Conservation (phyloP, 2,797 vertebrate species). For the Myiotriccus ornatus region DNA sequence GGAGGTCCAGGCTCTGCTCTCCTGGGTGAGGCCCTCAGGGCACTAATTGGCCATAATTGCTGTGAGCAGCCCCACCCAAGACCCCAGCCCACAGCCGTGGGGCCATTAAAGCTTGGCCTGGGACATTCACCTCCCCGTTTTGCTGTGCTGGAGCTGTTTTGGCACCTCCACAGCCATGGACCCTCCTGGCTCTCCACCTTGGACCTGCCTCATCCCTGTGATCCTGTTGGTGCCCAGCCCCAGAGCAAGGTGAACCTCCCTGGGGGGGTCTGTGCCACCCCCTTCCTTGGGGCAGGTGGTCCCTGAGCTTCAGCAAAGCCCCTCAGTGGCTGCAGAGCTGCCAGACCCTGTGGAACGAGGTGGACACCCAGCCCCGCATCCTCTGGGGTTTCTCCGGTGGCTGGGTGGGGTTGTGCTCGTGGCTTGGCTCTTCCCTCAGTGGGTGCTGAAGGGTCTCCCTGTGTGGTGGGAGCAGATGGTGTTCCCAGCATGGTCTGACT, state of each 20-base stretch:
- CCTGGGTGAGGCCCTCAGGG: background rate
- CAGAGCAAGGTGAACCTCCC: background rate
- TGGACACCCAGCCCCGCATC: background rate
- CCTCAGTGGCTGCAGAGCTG: background rate
- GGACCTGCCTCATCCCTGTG: background rate
- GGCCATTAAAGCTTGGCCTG: background rate
- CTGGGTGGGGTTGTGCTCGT: background rate
- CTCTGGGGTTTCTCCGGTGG: background rate
- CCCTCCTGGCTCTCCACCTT: no score
- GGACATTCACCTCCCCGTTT: fast-evolving
- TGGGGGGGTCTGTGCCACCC: background rate
- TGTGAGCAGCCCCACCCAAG: background rate
- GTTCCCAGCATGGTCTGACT: background rate
- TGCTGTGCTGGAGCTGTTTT: background rate
- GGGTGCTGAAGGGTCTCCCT: background rate
- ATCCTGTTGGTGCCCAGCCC: background rate
- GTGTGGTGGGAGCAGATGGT: background rate
- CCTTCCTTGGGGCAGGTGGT: fast-evolving
- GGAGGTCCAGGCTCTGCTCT: background rate
- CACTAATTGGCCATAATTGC: background rate
- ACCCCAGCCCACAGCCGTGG: background rate
- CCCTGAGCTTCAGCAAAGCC: background rate
- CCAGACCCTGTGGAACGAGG: background rate
- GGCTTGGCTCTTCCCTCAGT: background rate
- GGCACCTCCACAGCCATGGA: fast-evolving